A percentile compares a stretch with the other conserved stretches of the same genome.
Evolutionary conservation across 2,888 invertebrate genomes (phyloP).

Genomic region (Eupithecia inturbata): DNA sequence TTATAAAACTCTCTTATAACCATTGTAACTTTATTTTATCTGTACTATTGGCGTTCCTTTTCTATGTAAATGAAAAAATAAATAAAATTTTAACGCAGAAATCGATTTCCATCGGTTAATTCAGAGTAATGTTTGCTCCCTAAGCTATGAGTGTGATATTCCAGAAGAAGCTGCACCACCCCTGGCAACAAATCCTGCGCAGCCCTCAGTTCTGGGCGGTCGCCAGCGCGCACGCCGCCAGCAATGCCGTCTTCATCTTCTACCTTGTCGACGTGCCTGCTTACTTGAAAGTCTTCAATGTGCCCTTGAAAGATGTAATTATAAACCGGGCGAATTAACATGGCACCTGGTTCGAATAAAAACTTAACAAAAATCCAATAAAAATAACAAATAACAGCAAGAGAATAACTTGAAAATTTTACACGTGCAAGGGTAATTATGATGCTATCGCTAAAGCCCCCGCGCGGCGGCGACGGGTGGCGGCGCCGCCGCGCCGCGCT

Average conservation of each 20-base stretch:
- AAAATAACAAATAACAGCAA: too few relatives aligned
- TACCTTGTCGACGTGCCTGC: slow-evolving; percentile 63
- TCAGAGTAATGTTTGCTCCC: neutral
- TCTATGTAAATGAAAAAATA: neutral
- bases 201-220: slow-evolving; percentile 66
- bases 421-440: too few relatives aligned
- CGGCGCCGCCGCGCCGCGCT: too few relatives aligned
- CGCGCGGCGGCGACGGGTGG: too few relatives aligned
- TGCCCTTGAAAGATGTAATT: slow-evolving; percentile 61
- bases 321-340: too few relatives aligned
- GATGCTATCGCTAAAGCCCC: too few relatives aligned
- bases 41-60: neutral
- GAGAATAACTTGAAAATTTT: too few relatives aligned
- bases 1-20: too few relatives aligned
- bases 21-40: too few relatives aligned
- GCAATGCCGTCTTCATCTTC: slow-evolving; percentile 65
- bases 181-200: slow-evolving; percentile 63
- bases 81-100: neutral
- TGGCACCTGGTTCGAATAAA: too few relatives aligned
- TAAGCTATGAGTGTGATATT: slow-evolving; percentile 20
- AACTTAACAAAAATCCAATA: too few relatives aligned
- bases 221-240: slow-evolving; percentile 61
- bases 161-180: slow-evolving; percentile 61
- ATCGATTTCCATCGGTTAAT: neutral
- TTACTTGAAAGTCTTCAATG: slow-evolving; percentile 53